A percentile compares a stretch with the other conserved stretches of the same genome.
These are phyloP conservation scores for Cariama cristata DNA, from an alignment of 2,113 vertebrate species.

Conservation along the genomic window DNA sequence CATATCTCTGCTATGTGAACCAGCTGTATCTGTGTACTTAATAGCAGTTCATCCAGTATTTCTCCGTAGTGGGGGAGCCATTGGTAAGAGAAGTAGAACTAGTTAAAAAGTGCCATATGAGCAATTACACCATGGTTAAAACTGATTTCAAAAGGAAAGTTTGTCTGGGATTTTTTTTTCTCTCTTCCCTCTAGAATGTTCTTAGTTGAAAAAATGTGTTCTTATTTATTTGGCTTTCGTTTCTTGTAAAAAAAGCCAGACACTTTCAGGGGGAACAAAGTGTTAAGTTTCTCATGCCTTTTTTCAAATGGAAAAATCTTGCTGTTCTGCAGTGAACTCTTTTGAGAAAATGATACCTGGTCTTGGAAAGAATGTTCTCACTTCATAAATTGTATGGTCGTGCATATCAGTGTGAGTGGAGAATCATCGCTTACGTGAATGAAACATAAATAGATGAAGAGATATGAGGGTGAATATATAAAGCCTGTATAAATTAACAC, in stretches of 20 bases:
- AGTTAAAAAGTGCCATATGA: not conserved
- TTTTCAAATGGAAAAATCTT: not conserved
- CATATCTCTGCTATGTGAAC: not conserved
- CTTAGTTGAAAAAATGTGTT: not conserved
- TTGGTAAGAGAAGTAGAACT: not conserved
- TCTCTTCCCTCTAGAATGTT: not conserved
- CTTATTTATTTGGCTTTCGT: not conserved
- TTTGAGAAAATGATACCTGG: not conserved
- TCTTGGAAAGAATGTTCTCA: not conserved
- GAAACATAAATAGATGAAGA: not conserved
- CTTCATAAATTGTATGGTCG: not conserved
- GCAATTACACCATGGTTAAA: not conserved
- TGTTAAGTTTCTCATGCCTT: not conserved
- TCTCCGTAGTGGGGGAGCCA: not conserved
- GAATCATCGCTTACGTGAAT: not conserved
- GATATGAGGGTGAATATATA: not conserved
- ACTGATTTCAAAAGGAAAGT: not conserved
- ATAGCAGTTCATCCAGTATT: not conserved
- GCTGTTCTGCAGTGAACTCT: not conserved
- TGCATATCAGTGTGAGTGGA: not conserved
- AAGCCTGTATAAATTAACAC: not conserved
- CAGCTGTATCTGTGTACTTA: not conserved
- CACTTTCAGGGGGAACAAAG: not conserved
- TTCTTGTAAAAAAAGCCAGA: not conserved
- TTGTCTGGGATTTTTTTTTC: not conserved